Percentiles rank a stretch among this genome's conserved stretches.
These are phyloP conservation scores for Abrostola tripartita DNA, from an alignment of 2,888 invertebrate genomes.

Conservation along the genomic window DNA sequence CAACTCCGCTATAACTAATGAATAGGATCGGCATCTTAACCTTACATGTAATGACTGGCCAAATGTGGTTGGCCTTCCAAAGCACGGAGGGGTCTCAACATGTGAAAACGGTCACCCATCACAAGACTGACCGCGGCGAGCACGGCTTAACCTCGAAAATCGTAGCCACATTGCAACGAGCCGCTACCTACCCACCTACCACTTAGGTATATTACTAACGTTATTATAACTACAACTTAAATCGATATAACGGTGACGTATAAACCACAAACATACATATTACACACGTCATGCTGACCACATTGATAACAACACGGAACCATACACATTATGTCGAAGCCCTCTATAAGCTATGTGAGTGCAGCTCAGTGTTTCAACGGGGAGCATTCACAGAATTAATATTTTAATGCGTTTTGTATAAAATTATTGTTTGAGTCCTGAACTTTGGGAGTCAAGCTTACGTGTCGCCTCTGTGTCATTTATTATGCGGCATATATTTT, in stretches of 20 bases:
- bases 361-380: conserved; percentile 57
- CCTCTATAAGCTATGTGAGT: conserved; percentile 45
- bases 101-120: too few species aligned
- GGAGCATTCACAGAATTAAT: conserved; percentile 67
- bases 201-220: too few species aligned
- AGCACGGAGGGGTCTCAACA: too few species aligned
- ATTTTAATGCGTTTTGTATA: conserved; percentile 67
- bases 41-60: too few species aligned
- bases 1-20: too few species aligned
- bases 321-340: conserved; percentile 14
- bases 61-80: too few species aligned
- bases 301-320: conserved; percentile 11
- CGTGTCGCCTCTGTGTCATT: conserved; percentile 15
- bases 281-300: not conserved
- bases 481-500: conserved; percentile 11
- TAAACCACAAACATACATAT: not conserved
- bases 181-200: too few species aligned
- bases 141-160: too few species aligned
- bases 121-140: too few species aligned
- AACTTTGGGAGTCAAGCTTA: conserved; percentile 29
- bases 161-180: too few species aligned
- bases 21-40: too few species aligned
- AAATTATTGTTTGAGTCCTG: conserved; percentile 56
- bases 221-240: too few species aligned
- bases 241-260: not conserved